Base-by-base conservation (phyloP, 2,797 vertebrate genomes). In the Bucorvus abyssinicus region DNA sequence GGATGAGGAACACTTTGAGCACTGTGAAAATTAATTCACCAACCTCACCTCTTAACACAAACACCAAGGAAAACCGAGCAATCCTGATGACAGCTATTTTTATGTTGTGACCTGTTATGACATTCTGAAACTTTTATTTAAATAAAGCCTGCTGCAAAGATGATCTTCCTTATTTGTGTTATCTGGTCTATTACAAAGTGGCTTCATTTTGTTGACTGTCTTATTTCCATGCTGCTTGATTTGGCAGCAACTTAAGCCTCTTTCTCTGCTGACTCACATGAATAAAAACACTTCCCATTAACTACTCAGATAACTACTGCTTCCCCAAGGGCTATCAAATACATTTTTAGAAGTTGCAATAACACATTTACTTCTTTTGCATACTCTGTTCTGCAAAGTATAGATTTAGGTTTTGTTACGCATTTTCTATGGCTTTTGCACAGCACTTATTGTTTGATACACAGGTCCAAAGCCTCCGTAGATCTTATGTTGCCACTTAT, bases 211-310 rank as follows among this genome's bases (percentile, higher is more conserved):
- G 56, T 75, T 79, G 74, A 86, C 82, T 4, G 8, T 68, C 75
- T 95, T 90, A 76, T 86, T 92, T 91, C 94, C 77, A 59, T 65
- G 70, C 64, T 96, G 87, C 80, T 88, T 64, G 67, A 44, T 76
- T 77, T 88, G 94, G 91, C 91, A 87, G 34, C 53, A 81, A 82
- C 55, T 84, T 84, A 63, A 87, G 84, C 61, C 44, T 91, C 87
- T 53, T 71, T 77, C 83, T 91, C 64, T 89, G 86, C 93, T 93
- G 75, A 93, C 60, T 94, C 90, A 91, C 22, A 10, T 60, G 83
- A 92, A 95, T 69, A 88, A 91, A 91, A 96, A 69, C 59, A 91
- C 20, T 83, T 50, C 73, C 70, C 44, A 65, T 90, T 76, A 94
- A 93, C 45, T 68, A 67, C 45, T 73, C 83, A 70, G 65, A 88